Base-by-base conservation (phyloP, 1,140 invertebrate genomes). In the Tetragnatha versicolor region DNA sequence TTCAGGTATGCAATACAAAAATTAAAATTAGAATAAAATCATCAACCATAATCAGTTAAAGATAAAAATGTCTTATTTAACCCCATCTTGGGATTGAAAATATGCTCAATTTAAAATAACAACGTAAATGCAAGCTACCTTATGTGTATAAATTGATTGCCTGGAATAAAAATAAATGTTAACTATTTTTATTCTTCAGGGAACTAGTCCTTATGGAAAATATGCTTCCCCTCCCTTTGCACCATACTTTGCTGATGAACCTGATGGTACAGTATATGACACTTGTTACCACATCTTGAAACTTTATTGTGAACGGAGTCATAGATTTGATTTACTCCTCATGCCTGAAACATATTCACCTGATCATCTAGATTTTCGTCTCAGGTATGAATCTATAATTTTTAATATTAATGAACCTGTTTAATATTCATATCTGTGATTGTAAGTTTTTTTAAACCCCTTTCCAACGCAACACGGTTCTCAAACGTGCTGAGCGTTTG, bases 261-360 rank as follows among this genome's bases (percentile, higher is more conserved):
- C 25, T 4, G 47, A 12, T 17, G 61, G 17, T 22, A 22, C 12
- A 22, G 31, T 88, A 61, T 89, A 88, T 77, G 95, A 97, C 85
- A 85, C 95, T 0, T 91, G 93, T 68, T 97, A 93, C 86, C 93
- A 96, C 85, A 84, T 98, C 22, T 84, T 98, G 49, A 90, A 92
- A 84, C 86, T 96, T 53, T 94, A 91, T 84, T 84, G 83, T 81
- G 81, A 87, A 42, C 80, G 81, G 55, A 88, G 90, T 65, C 87
- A 92, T 81, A 86, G 90, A 0, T 82, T 96, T 7, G 91, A 94
- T 80, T 85, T 87, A 66, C 83, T 94, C 3, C 84, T 95, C 0
- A 91, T 93, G 86, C 93, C 95, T 0, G 88, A 90, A 1, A 91
- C 92, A 0, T 91, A 93, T 80, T 93, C 93, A 0, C 84, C 89